Base-by-base conservation (phyloP, 2,113 vertebrate species). In the Thalassoma bifasciatum region DNA sequence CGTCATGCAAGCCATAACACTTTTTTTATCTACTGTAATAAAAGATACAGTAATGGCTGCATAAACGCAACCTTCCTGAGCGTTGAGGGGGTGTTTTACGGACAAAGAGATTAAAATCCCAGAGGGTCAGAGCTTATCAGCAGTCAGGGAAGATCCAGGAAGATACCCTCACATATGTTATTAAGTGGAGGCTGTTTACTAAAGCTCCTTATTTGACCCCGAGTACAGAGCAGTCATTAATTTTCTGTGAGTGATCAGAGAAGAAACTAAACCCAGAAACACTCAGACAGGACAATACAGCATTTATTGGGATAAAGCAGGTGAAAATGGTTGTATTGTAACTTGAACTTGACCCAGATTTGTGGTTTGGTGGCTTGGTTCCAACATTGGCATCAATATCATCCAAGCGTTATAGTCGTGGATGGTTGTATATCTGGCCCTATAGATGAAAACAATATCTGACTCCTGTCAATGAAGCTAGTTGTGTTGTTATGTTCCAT, bases 161-260 rank as follows among this genome's bases (percentile, higher is more conserved):
- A 59, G 76, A 83, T 62, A 61, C 54, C 68, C 66, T 64, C 74
- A 67, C 79, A 81, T 44, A 72, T 52, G 80, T 51, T 72, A 65
- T 77, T 38, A 57, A 59, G 74, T 44, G 66, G 47, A 81, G 23
- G 59, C 52, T 63, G 57, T 76, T 65, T 66, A 49, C 34, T 46
- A 83, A 88, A 89, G 66, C 82, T 81, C 17, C 74, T 86, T 76
- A 81, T 4, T 21, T 13, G 38, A 68, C 44, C 61, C 26, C 36
- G 22, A 79, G 59, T 3, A 21, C 50, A 22, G 2, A 44, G 38
- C 12, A 40, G 9, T 40, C 14, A 16, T 44, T 44, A 16, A 3
- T n/a, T 65, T n/a, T 72, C 49, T 0, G 6, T 19, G 50, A 24
- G 69, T 44, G 62, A n/a, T 14, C 23, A 6, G 13, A 42, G 5